Evolutionary conservation across 2,113 vertebrate species (phyloP), one percentile per base, ranked within the genome.

Genomic region (Hippocampus barbouri): DNA sequence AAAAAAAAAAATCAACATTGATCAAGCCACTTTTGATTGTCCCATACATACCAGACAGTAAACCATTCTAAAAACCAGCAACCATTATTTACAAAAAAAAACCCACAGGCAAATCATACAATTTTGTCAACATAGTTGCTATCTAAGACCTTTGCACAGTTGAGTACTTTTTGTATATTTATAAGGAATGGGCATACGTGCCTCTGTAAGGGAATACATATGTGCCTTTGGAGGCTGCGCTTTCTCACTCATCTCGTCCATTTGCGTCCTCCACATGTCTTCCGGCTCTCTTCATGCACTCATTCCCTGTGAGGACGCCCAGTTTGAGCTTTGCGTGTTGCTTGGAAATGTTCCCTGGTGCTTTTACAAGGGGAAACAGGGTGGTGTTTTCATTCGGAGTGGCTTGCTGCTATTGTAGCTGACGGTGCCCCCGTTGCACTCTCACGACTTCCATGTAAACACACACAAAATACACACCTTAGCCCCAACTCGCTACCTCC

Each of bases 281-380:
- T 72, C 56, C 49, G 30, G 41, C 57, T 62, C 23, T 45, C 47
- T 54, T 63, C 49, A 38, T 47, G 27, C 25, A 8, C 61, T 69
- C 45, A n/a, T 53, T 73, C 21, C 9, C 71, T 77, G 73, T 78
- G 70, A 88, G 91, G 89, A 91, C 85, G 75, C 77, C 76, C 83
- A 80, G 86, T 81, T 77, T 81, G 67, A 85, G 88, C 83, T 82
- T 91, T 91, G 90, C 90, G 83, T 83, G 86, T 90, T 83, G 82
- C 84, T 87, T 91, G 90, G 93, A 92, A 91, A 88, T 86, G 76
- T 87, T 92, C 85, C 92, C 90, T 70, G 86, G 89, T 91, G 87
- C 79, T 89, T 91, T 92, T 90, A 89, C 89, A 86, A 87, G 92
- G 87, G 85, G 87, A 91, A 93, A 88, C 88, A 86, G 89, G 87